These are phyloP conservation scores for Gopherus flavomarginatus DNA, from an alignment of 2,113 vertebrate species.

Conservation along the genomic window DNA sequence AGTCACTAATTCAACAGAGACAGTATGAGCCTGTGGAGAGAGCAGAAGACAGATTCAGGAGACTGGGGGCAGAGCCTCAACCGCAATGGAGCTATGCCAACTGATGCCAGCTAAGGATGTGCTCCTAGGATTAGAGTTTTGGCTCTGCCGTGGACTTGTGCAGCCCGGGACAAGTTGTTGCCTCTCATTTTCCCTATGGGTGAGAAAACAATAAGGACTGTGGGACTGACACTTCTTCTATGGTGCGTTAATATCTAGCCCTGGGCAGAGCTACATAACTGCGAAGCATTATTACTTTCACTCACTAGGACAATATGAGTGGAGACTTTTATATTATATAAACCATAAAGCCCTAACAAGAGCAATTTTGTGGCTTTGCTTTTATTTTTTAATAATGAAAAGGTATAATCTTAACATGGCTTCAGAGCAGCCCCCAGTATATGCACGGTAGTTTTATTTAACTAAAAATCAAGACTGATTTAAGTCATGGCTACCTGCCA, in stretches of 20 bases:
- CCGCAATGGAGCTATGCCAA: background rate
- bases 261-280: background rate
- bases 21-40: background rate
- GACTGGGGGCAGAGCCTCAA: background rate
- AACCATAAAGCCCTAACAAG: conserved; percentile 51
- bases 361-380: conserved; percentile 66
- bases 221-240: background rate
- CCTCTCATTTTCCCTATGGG: background rate
- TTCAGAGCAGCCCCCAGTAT: background rate
- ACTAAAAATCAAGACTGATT: conserved; percentile 18
- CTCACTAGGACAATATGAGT: background rate
- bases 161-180: background rate
- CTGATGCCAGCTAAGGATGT: background rate
- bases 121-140: background rate
- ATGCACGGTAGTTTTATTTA: conserved; percentile 22
- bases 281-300: background rate
- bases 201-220: background rate
- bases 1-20: background rate
- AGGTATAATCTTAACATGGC: conserved; percentile 4
- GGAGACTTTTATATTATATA: conserved; percentile 42
- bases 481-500: conserved; percentile 40
- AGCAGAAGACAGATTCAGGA: background rate
- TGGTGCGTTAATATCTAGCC: background rate
- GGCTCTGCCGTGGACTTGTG: background rate
- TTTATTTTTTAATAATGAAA: conserved; percentile 30